Evolutionary conservation across 2,888 invertebrate species (phyloP), one percentile per base, ranked within the genome.

Genomic region (Agriopis leucophaearia): DNA sequence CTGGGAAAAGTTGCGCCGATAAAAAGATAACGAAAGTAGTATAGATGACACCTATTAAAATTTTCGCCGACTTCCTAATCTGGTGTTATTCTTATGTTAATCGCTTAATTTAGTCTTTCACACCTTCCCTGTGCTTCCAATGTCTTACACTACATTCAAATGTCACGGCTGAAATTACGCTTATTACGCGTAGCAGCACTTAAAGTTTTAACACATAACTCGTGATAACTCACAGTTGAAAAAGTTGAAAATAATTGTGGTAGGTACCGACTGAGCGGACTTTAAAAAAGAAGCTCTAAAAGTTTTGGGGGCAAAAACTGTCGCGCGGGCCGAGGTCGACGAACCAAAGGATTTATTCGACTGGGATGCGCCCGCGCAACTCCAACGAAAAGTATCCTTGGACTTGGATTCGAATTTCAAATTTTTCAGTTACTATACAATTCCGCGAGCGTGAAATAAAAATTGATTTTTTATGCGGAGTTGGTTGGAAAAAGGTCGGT

Each of bases 241-340:
- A 92, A 91, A 92, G 86, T 90, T 84, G 81, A 85, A 89, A 92
- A 91, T 92, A 91, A 92, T 92, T 92, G 91, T 86, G 85, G 87
- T 82, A 85, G 79, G 77, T 79, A 81, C 81, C 82, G 81, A 82
- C 80, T 81, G 82, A 80, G 74, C 48, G 58, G 69, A 47, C 72
- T 77, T 78, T 73, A 78, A 83, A 83, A 83, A 83, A 81, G 77
- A 87, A 89, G 84, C 82, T 85, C 87, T 88, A 90, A 90, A 88
- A 88, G 84, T 82, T 83, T 80, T 75, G 81, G 78, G 64, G 67
- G 86, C 90, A 92, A 94, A 92, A 93, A 92, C 86, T 89, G 91
- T 91, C 92, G 83, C 92, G 82, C 77, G 77, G 81, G 73, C 71
- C 74, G 78, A 81, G 88, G 88, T 88, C 87, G 86, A 75, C 82